Evolutionary conservation across 2,797 vertebrate genomes (phyloP), one percentile per base, ranked within the genome.

Genomic region (Schizothorax lantsangensis): DNA sequence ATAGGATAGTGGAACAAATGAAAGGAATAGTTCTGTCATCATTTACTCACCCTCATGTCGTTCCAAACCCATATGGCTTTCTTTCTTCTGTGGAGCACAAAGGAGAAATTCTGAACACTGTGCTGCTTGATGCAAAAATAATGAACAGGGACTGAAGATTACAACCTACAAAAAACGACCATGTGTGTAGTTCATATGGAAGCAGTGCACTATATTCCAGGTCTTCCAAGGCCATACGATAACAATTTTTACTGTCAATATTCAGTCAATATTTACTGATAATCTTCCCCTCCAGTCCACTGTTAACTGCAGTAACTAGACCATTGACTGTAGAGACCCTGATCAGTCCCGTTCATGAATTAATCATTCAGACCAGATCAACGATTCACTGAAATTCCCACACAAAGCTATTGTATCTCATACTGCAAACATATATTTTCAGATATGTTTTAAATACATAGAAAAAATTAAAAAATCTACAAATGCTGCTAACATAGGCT

Each of bases 11-110:
- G 45, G 21, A 52, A 78, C 21, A 77, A 75, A 83, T 83, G 54
- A 79, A 79, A 79, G 77, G 77, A 79, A 79, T 79, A 59, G 77
- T 81, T 68, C 62, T 81, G 62, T 49, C 43, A 49, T 68, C 79
- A 81, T 68, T 62, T 43, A 15, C 54, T 79, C 77, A 79, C 54
- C 36, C 54, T 62, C 36, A 43, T 43, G 54, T 26, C 36, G 2
- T 62, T 62, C 12, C 49, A 59, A 43, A 79, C 54, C 36, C 4
- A 0, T 6, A 62, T 79, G 77, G 54, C 54, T 62, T 43, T 79
- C 54, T 79, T 62, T 79, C 36, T 62, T 57, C 21, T 59, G 36
- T 26, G 12, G 52, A n/a, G 23, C 33, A 79, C 52, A 43, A 79
- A 79, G 40, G 36, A 59, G 54, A 19, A 43, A 9, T 62, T 59